Conservation (phyloP, 2,888 invertebrate species). For the Escarpia spicata region DNA sequence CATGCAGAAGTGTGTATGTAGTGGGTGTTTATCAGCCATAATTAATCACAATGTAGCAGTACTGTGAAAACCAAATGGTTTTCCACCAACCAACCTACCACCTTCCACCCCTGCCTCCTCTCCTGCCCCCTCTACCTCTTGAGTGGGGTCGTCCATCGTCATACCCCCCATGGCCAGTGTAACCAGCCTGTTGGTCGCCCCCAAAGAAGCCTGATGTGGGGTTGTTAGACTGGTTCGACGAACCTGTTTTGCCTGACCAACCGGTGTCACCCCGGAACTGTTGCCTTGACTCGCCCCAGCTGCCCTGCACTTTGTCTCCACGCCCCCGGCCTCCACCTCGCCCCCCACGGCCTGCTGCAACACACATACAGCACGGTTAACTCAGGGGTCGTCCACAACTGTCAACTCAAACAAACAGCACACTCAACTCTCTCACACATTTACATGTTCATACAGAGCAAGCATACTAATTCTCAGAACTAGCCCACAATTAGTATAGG, state of each 20-base stretch:
- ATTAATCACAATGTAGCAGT: neutral
- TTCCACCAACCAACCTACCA: conserved; percentile 31
- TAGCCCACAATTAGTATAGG: neutral
- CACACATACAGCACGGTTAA: neutral
- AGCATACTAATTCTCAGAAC: neutral
- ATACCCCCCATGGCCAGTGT: conserved; percentile 9
- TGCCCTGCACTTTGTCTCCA: conserved; percentile 19
- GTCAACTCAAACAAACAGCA: no score
- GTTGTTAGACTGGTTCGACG: neutral
- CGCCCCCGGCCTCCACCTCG: conserved; percentile 30
- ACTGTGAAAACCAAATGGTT: neutral
- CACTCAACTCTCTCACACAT: neutral
- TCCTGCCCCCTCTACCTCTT: conserved; percentile 29
- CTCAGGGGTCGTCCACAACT: neutral
- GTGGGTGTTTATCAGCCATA: neutral
- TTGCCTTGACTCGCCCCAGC: conserved; percentile 29
- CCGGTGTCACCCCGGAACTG: conserved; percentile 23
- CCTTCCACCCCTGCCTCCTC: conserved; percentile 29
- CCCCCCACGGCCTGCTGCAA: conserved; percentile 25
- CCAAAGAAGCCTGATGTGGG: conserved; percentile 28
- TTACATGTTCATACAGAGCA: neutral
- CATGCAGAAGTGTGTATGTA: neutral
- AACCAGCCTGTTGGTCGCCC: conserved; percentile 22
- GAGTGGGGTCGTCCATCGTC: neutral
- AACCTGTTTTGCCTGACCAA: neutral